These are phyloP conservation scores for Heterochromis multidens DNA, from an alignment of 2,113 vertebrate species.

Conservation along the genomic window DNA sequence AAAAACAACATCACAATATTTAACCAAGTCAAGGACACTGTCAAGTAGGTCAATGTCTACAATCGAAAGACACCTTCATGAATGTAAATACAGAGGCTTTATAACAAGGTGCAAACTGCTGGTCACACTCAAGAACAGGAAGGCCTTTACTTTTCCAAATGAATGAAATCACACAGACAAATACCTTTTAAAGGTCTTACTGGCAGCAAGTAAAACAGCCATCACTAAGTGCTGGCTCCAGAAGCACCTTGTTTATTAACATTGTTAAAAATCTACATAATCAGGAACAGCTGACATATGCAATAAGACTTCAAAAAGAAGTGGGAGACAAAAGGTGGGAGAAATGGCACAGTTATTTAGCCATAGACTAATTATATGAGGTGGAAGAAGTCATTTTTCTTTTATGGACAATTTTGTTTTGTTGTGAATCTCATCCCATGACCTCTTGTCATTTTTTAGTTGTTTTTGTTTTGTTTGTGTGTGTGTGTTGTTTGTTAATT, in stretches of 20 bases:
- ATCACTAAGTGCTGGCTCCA: neutral
- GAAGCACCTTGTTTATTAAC: neutral
- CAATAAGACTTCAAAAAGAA: neutral
- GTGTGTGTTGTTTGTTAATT: neutral
- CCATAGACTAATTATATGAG: neutral
- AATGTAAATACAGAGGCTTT: neutral
- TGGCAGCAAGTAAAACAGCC: neutral
- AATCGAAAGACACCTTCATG: neutral
- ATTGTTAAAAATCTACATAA: neutral
- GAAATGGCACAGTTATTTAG: neutral
- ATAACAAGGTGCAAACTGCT: neutral
- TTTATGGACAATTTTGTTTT: neutral
- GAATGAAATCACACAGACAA: neutral
- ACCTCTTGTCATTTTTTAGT: neutral
- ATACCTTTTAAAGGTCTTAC: neutral
- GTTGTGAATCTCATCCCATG: neutral
- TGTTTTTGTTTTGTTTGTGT: neutral
- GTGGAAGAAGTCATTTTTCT: neutral
- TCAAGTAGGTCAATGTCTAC: neutral
- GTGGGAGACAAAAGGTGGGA: neutral
- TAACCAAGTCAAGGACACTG: neutral
- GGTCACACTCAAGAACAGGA: neutral
- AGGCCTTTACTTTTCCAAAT: neutral
- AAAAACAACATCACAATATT: neutral
- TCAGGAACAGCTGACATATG: neutral